Evolutionary conservation across 2,888 invertebrate genomes (phyloP), one percentile per base, ranked within the genome.

Genomic region (Homarus gammarus): DNA sequence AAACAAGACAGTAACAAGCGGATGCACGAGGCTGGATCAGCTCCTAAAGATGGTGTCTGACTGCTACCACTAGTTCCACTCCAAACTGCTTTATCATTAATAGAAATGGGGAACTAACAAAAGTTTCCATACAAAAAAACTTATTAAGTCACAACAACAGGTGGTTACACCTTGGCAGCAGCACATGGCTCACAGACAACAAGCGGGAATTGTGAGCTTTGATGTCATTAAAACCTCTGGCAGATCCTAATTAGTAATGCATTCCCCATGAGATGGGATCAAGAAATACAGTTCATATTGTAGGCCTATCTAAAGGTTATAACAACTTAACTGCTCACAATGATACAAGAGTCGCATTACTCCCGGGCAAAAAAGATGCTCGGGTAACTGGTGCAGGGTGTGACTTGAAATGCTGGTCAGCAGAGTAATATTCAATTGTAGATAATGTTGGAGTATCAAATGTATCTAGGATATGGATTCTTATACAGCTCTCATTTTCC

Each of bases 1-100:
- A 89, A 89, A 89, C 89, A 85, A 89, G 89, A 89, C 79, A 85
- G 85, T 89, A 89, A 89, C 89, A 89, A 89, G 89, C 89, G 64
- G 89, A 89, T 89, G 89, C 85, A 89, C 64, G 78, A 89, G 85
- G 85, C 84, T 89, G 83, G 85, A 72, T 85, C 89, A 89, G 85
- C 89, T 89, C 84, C 89, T 84, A 89, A 51, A n/a, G 84, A 75
- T 83, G 88, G 83, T 82, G 82, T 70, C 64, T 82, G 79, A 70
- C 72, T 83, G 78, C 89, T 84, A 89, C 89, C 79, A 84, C 89
- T 89, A 89, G 70, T 75, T 89, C 89, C 89, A 85, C 81, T 85
- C 85, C 84, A 89, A 89, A 89, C 89, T 84, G 79, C 79, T 88
- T 44, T 73, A 78, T 51, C 56, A 78, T 78, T 75, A 77, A 51